phyloP scores from a whole-genome alignment of 2,797 vertebrate genomes.

The Capromys pilorides region DNA sequence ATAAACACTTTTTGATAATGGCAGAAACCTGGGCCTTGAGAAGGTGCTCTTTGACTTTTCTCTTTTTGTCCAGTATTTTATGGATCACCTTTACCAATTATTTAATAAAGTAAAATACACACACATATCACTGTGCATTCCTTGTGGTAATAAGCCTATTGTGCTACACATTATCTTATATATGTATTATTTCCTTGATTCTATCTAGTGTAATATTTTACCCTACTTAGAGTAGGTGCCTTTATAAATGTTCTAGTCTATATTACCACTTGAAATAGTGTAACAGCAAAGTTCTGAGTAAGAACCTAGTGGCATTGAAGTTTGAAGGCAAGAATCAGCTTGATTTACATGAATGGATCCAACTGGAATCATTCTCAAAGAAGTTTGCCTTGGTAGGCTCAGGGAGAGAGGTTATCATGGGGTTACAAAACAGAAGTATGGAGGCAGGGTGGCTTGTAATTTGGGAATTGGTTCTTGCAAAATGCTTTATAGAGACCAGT shows the following conservation, averaged over 20 bases:
- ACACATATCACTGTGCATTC: not conserved
- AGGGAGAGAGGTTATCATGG: not conserved
- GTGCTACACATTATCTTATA: not conserved
- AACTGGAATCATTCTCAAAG: not conserved
- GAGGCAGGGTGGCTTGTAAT: not conserved
- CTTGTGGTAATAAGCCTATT: not conserved
- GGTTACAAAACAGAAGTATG: not conserved
- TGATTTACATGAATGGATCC: not conserved
- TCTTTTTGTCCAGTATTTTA: not conserved
- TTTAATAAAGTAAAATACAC: not conserved
- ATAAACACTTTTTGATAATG: constrained; percentile 21
- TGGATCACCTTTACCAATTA: not conserved
- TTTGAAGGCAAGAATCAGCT: not conserved
- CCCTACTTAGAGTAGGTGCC: not conserved
- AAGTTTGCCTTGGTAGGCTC: not conserved
- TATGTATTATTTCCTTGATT: not conserved
- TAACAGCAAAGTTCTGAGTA: not conserved
- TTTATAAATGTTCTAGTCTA: not conserved
- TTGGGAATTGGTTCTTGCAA: not conserved
- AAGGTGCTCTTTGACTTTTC: not conserved
- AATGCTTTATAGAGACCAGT: not conserved
- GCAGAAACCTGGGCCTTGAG: not conserved
- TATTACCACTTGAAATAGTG: not conserved
- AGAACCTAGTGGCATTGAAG: not conserved
- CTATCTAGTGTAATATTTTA: not conserved